These are phyloP conservation scores for Plotosus lineatus DNA, from an alignment of 2,113 vertebrate genomes.

Conservation along the genomic window DNA sequence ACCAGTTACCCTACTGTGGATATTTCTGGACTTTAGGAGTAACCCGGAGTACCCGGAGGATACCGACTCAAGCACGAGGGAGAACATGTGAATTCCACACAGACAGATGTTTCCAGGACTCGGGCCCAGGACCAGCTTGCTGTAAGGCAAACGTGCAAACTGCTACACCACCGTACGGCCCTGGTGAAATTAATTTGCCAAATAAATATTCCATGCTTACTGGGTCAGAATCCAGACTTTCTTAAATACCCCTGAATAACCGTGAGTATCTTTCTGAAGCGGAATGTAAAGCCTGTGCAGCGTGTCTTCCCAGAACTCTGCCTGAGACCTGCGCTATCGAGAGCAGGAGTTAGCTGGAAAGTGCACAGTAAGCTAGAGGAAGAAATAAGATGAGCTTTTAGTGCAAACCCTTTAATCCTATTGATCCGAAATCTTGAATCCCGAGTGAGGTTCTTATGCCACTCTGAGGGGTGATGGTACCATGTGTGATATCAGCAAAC, in stretches of 20 bases:
- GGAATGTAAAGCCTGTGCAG: not conserved
- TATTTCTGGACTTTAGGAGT: too few species aligned
- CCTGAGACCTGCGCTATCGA: conserved; percentile 26
- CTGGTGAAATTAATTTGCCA: not conserved
- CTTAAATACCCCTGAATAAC: not conserved
- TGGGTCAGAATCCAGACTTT: not conserved
- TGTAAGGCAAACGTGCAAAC: too few species aligned
- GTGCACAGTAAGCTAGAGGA: conserved; percentile 70
- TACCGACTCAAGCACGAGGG: too few species aligned
- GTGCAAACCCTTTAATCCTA: conserved; percentile 80
- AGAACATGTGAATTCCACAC: too few species aligned
- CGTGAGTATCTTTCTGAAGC: not conserved
- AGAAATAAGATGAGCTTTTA: conserved; percentile 75
- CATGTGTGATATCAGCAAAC: conserved; percentile 43
- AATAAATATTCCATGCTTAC: not conserved
- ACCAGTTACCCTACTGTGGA: too few species aligned
- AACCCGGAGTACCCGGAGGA: too few species aligned
- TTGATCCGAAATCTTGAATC: conserved; percentile 74
- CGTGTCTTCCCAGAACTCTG: not conserved
- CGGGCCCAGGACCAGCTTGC: too few species aligned
- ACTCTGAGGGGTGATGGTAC: conserved; percentile 56
- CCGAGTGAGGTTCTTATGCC: conserved; percentile 61
- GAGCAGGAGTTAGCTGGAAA: conserved; percentile 57
- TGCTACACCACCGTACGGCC: too few species aligned
- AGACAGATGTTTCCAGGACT: too few species aligned